phyloP scores from a whole-genome alignment of 1,140 invertebrate species.

The Cyphomyrmex costatus region DNA sequence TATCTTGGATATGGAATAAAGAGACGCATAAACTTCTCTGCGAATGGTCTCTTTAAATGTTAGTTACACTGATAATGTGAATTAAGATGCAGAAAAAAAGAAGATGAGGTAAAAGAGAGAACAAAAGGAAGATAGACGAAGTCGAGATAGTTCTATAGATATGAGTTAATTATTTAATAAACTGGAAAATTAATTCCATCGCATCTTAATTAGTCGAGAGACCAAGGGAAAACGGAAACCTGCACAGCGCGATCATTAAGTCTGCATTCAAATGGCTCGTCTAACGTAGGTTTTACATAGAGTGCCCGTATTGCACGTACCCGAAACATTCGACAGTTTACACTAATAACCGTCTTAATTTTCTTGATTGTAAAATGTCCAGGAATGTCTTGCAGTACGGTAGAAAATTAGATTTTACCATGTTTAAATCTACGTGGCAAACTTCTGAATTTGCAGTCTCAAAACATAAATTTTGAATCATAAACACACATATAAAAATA shows the following conservation, averaged over 20 bases:
- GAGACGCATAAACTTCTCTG: background rate
- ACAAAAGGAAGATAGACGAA: conserved; percentile 19
- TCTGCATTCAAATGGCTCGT: conserved; percentile 30
- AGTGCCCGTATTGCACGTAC: conserved; percentile 22
- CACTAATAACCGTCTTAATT: conserved; percentile 40
- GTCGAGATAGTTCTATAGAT: conserved; percentile 65
- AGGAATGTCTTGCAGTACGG: conserved; percentile 6
- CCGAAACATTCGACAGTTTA: conserved; percentile 33
- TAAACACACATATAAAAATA: background rate
- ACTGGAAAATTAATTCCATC: conserved; percentile 81
- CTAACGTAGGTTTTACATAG: conserved; percentile 31
- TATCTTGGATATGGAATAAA: background rate
- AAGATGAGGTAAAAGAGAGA: background rate
- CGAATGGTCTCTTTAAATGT: background rate
- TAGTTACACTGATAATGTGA: conserved; percentile 32
- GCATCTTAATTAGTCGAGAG: conserved; percentile 76
- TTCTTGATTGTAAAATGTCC: conserved; percentile 15
- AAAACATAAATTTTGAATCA: background rate
- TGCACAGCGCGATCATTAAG: conserved; percentile 41
- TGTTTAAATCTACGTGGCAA: background rate
- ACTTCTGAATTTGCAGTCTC: background rate
- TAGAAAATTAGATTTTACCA: conserved; percentile 34
- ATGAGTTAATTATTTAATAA: conserved; percentile 83
- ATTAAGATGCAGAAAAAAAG: conserved; percentile 32
- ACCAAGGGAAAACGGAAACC: conserved; percentile 46